phyloP scores from a whole-genome alignment of 2,888 invertebrate species.

The Caenorhabditis angaria region DNA sequence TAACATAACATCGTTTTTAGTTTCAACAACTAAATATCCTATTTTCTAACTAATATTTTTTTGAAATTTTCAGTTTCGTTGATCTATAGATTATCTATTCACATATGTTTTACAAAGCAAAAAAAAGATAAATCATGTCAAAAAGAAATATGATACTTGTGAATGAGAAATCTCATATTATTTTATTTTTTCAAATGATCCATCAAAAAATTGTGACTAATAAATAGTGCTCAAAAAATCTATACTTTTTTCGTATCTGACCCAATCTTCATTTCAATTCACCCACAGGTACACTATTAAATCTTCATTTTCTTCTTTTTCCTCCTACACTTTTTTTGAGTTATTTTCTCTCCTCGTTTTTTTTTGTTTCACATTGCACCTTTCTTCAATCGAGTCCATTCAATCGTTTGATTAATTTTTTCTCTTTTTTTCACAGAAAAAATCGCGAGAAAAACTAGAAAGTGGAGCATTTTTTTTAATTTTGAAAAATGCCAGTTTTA shows the following conservation, averaged over 20 bases:
- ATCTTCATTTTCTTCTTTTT: neutral
- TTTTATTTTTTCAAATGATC: too few species aligned
- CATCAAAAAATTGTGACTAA: too few species aligned
- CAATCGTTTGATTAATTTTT: neutral
- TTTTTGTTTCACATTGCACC: neutral
- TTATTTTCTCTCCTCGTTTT: neutral
- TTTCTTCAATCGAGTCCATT: neutral
- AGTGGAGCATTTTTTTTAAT: neutral
- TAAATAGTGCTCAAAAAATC: too few species aligned
- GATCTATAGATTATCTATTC: neutral
- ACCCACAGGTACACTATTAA: constrained; percentile 1
- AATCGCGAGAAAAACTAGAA: neutral
- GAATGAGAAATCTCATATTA: neutral
- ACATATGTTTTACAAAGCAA: neutral
- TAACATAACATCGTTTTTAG: too few species aligned
- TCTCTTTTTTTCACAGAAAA: neutral
- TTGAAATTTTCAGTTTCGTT: neutral
- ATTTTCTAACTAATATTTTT: too few species aligned
- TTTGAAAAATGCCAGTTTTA: constrained; percentile 28
- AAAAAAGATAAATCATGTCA: constrained; percentile 4
- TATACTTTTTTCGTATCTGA: neutral
- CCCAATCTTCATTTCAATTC: neutral
- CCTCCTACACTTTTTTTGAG: neutral
- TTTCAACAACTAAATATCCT: too few species aligned
- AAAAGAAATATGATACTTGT: constrained; percentile 1